phyloP scores from a whole-genome alignment of 1,140 invertebrate genomes.

The Leptinotarsa texana region DNA sequence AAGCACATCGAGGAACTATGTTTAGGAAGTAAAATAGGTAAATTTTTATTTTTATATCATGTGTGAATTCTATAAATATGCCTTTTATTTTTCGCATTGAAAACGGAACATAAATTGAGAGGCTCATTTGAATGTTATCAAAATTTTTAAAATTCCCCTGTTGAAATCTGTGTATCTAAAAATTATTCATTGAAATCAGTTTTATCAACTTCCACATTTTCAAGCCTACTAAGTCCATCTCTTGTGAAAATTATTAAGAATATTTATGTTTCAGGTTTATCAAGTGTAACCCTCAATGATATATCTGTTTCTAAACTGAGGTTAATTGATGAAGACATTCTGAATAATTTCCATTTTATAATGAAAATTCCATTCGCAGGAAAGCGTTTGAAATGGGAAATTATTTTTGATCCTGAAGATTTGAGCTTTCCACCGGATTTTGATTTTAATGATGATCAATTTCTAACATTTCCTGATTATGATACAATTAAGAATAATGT shows the following conservation, averaged over 20 bases:
- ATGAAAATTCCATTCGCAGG: slow-evolving; percentile 53
- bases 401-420: slow-evolving; percentile 53
- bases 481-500: slow-evolving; percentile 47
- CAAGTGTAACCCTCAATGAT: slow-evolving; percentile 12
- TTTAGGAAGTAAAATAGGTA: slow-evolving; percentile 24
- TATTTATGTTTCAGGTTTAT: slow-evolving; percentile 13
- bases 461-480: slow-evolving; percentile 49
- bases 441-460: slow-evolving; percentile 50
- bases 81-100: too few species aligned
- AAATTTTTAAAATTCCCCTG: too few species aligned
- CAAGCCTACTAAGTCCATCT: neutral
- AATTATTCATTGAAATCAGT: too few species aligned
- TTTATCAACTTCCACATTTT: neutral
- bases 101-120: too few species aligned
- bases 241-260: too few species aligned
- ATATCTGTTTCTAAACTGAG: slow-evolving; percentile 10
- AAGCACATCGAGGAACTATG: slow-evolving; percentile 26
- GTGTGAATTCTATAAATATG: too few species aligned
- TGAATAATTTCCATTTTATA: slow-evolving; percentile 47
- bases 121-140: too few species aligned
- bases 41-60: neutral
- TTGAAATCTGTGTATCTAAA: too few species aligned
- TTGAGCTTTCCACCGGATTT: slow-evolving; percentile 52
- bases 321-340: neutral
- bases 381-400: slow-evolving; percentile 50